phyloP scores from a whole-genome alignment of 2,113 vertebrate genomes.

The Hippocampus abdominalis region DNA sequence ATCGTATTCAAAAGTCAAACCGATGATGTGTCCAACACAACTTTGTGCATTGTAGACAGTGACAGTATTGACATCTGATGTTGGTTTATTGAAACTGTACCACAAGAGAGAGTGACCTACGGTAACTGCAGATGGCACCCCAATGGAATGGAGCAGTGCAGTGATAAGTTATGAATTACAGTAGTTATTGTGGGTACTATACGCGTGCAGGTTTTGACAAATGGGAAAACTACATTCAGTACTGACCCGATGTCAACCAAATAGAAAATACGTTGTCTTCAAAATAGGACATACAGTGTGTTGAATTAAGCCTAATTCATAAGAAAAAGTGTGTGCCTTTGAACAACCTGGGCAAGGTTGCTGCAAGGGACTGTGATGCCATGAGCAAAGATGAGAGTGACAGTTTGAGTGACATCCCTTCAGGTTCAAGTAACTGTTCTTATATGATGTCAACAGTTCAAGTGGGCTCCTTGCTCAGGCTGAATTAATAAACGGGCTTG shows the following conservation, averaged over 20 bases:
- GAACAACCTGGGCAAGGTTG: background rate
- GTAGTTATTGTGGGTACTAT: background rate
- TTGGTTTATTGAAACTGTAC: background rate
- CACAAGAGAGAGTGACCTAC: background rate
- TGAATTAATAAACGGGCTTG: constrained; percentile 1
- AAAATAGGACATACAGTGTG: background rate
- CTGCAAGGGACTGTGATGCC: background rate
- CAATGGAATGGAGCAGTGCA: background rate
- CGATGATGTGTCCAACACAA: too few relatives aligned
- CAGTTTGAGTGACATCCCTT: constrained; percentile 3
- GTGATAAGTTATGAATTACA: background rate
- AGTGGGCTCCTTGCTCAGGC: constrained; percentile 1
- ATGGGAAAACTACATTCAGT: background rate
- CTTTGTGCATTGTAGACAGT: too few relatives aligned
- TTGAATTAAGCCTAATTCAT: background rate
- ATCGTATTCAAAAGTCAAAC: too few relatives aligned
- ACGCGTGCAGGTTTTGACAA: background rate
- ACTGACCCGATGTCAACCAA: background rate
- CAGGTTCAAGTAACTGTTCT: background rate
- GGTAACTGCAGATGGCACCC: too few relatives aligned
- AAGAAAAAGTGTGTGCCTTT: background rate
- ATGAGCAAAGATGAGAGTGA: background rate
- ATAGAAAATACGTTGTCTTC: background rate
- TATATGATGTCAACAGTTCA: background rate
- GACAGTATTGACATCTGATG: background rate